These are phyloP conservation scores for Tetramorium parvispinum DNA, from an alignment of 1,140 invertebrate genomes.

Conservation along the genomic window DNA sequence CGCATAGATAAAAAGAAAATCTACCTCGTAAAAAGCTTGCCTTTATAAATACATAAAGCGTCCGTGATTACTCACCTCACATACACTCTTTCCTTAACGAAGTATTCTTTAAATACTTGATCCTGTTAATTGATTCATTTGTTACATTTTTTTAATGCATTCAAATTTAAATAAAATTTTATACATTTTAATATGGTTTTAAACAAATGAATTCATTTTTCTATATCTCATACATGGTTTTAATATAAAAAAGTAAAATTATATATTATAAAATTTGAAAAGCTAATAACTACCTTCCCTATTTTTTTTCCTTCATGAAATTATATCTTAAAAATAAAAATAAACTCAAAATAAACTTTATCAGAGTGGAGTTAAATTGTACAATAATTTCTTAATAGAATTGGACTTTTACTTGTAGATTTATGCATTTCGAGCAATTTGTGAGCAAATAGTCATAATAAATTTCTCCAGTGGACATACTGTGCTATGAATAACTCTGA, in stretches of 20 bases:
- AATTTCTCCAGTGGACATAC: background rate
- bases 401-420: background rate
- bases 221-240: background rate
- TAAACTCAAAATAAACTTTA: background rate
- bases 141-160: background rate
- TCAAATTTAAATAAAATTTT: background rate
- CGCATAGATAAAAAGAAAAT: conserved; percentile 3
- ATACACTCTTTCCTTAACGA: background rate
- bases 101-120: background rate
- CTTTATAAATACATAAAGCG: background rate
- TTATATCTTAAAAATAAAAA: background rate
- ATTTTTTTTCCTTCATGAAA: background rate
- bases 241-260: background rate
- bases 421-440: conserved; percentile 3
- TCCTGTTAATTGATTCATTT: background rate
- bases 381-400: background rate
- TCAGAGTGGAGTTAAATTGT: background rate
- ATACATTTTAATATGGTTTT: background rate
- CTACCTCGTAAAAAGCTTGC: background rate
- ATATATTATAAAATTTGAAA: background rate
- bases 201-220: background rate
- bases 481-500: background rate
- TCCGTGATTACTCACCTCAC: background rate
- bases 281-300: background rate
- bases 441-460: background rate